A percentile compares a stretch with the other conserved stretches of the same genome.
Conservation (phyloP, 2,888 invertebrate genomes). For the Desoria tigrina region DNA sequence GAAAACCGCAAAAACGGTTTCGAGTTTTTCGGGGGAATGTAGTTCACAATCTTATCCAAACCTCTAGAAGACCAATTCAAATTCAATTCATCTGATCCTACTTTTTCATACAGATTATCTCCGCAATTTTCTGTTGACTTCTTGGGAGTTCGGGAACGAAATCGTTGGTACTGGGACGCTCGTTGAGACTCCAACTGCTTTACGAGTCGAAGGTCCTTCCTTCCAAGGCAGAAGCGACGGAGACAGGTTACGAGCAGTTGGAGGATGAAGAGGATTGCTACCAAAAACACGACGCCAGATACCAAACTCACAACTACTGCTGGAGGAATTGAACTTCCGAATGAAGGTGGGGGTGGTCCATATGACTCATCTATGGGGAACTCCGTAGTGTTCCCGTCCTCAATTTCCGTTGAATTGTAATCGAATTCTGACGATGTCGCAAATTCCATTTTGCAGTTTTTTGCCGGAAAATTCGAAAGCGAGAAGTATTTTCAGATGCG, state of each 20-base stretch:
- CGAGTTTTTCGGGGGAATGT: neutral
- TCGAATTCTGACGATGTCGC: too few relatives aligned
- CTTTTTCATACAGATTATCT: too few relatives aligned
- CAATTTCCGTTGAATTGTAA: too few relatives aligned
- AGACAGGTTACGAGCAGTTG: conserved; percentile 11
- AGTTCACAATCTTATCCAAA: neutral
- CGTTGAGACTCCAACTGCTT: neutral
- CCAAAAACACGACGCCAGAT: neutral
- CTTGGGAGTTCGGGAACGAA: neutral
- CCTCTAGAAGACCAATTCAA: too few relatives aligned
- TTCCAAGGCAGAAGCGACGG: conserved; percentile 8
- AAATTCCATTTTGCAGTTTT: too few relatives aligned
- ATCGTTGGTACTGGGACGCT: neutral
- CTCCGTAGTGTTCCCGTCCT: too few relatives aligned
- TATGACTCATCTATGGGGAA: too few relatives aligned
- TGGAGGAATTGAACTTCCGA: too few relatives aligned
- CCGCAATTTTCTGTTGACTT: too few relatives aligned
- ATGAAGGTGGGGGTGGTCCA: too few relatives aligned
- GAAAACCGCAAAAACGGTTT: neutral
- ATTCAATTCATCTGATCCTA: neutral
- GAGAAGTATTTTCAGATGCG: too few relatives aligned
- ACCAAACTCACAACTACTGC: neutral
- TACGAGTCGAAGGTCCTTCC: neutral
- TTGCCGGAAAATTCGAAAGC: too few relatives aligned
- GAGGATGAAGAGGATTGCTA: neutral